phyloP scores from a whole-genome alignment of 2,888 invertebrate genomes.

The Mythimna impura region DNA sequence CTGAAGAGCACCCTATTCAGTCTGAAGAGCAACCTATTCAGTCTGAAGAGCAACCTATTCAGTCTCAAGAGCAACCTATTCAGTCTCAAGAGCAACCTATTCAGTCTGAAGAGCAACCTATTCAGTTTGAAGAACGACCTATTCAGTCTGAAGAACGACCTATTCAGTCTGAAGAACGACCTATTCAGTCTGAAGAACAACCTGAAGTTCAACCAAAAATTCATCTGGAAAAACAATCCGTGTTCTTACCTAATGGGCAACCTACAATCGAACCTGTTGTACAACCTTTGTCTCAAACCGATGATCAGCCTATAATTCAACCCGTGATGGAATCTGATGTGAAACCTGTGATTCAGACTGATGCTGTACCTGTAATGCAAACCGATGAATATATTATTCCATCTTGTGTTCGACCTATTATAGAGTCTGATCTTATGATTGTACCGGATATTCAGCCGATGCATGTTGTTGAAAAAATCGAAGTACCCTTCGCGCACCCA shows the following conservation, averaged over 20 bases:
- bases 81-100: no score
- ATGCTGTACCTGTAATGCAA: background rate
- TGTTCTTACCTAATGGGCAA: background rate
- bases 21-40: background rate
- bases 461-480: background rate
- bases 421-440: constrained; percentile 1
- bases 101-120: no score
- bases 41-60: background rate
- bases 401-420: background rate
- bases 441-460: background rate
- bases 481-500: background rate
- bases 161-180: background rate
- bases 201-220: background rate
- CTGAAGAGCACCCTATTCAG: background rate
- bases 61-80: background rate
- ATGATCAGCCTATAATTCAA: background rate
- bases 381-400: background rate
- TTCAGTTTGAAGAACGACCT: background rate
- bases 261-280: background rate
- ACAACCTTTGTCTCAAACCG: background rate
- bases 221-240: background rate
- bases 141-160: background rate
- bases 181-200: background rate
- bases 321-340: background rate
- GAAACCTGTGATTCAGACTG: background rate